Evolutionary conservation across 2,113 vertebrate species (phyloP).

Genomic region (Chlorocebus sabaeus): DNA sequence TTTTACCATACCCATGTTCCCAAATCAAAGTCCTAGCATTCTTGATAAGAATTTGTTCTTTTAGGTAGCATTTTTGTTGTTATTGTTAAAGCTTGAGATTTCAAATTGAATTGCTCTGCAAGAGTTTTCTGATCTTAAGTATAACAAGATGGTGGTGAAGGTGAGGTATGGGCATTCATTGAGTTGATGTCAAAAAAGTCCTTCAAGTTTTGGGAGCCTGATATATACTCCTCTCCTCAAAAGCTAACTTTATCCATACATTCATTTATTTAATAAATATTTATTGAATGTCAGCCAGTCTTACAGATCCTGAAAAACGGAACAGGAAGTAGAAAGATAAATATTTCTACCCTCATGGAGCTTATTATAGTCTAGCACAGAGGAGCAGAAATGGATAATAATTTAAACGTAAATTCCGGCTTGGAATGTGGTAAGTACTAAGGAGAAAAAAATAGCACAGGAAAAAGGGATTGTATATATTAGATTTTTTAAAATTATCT

Average conservation of each 20-base stretch:
- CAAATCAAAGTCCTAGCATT: not conserved
- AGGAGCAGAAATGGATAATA: not conserved
- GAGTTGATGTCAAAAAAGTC: not conserved
- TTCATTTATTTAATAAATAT: not conserved
- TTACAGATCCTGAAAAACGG: not conserved
- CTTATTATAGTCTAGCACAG: not conserved
- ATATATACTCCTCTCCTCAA: not conserved
- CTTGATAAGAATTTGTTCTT: not conserved
- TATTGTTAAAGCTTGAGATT: not conserved
- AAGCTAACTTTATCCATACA: not conserved
- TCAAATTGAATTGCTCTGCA: not conserved
- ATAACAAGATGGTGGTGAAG: not conserved
- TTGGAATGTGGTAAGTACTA: not conserved
- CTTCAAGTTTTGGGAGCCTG: not conserved
- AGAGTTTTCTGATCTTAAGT: not conserved
- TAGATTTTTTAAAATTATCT: not conserved
- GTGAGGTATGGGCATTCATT: not conserved
- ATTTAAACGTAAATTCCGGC: not conserved
- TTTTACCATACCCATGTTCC: not conserved
- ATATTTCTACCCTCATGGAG: not conserved
- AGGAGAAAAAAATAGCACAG: not conserved
- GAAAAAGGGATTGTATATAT: not conserved
- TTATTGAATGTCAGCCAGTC: not conserved
- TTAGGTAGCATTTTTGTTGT: not conserved
- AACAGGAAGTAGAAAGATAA: not conserved